Conservation (phyloP, 2,797 vertebrate genomes). For the Hemibagrus guttatus region DNA sequence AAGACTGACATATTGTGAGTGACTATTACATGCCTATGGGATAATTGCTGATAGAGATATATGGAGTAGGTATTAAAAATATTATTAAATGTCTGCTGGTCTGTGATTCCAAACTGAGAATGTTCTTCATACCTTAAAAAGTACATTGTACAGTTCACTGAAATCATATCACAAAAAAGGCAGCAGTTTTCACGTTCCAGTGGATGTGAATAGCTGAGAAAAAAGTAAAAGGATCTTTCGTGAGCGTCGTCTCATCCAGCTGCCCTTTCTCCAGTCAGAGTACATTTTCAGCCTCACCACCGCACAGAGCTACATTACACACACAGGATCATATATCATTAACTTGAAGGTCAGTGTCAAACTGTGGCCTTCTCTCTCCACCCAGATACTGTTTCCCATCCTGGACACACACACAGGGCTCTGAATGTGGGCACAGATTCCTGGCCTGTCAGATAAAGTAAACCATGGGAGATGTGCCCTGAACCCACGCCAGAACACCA, state of each 20-base stretch:
- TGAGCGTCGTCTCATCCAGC: conserved; percentile 68
- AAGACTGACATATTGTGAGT: background rate
- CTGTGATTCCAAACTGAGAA: background rate
- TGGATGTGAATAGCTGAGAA: conserved; percentile 49
- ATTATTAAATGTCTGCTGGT: background rate
- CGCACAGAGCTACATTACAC: conserved; percentile 58
- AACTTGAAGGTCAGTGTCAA: conserved; percentile 78
- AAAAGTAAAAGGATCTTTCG: conserved; percentile 55
- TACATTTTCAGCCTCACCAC: conserved; percentile 61
- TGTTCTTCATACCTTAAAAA: conserved; percentile 7
- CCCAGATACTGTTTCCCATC: conserved; percentile 75
- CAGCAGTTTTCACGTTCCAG: conserved; percentile 54
- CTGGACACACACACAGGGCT: conserved; percentile 70
- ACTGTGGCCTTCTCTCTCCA: conserved; percentile 68
- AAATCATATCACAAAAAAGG: conserved; percentile 23
- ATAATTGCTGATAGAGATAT: conserved; percentile 2
- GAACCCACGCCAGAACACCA: conserved; percentile 59
- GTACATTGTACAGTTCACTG: background rate
- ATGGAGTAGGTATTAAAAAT: background rate
- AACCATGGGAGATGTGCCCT: conserved; percentile 63
- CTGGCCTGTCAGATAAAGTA: conserved; percentile 58
- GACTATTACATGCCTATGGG: background rate
- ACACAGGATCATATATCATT: conserved; percentile 72
- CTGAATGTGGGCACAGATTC: conserved; percentile 54
- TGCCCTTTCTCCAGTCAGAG: conserved; percentile 59